phyloP scores from a whole-genome alignment of 2,888 invertebrate species.

The Mythimna lalbum region DNA sequence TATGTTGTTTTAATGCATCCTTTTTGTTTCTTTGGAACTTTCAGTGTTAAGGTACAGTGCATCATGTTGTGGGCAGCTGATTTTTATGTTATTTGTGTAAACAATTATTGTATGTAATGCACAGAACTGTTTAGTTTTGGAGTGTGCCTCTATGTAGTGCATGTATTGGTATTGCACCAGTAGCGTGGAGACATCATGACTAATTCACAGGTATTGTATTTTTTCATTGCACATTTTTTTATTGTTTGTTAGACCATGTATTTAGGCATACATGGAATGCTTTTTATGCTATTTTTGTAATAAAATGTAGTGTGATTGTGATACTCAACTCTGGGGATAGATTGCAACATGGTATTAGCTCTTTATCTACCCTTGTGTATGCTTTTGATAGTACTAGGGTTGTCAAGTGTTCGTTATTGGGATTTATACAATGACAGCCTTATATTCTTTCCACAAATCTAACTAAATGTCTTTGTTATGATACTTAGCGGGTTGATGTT shows the following conservation, averaged over 20 bases:
- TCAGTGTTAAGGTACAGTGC: constrained; percentile 88
- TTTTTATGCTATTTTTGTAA: constrained; percentile 42
- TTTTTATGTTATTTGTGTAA: constrained; percentile 85
- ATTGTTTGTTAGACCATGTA: constrained; percentile 41
- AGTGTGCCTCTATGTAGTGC: constrained; percentile 88
- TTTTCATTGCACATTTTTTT: constrained; percentile 74
- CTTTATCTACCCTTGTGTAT: constrained; percentile 22
- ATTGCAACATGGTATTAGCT: constrained; percentile 16
- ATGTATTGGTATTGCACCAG: constrained; percentile 86
- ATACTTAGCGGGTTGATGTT: constrained; percentile 9
- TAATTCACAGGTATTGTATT: constrained; percentile 91
- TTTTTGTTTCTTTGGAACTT: constrained; percentile 84
- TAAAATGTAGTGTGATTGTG: constrained; percentile 20
- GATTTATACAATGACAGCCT: background rate
- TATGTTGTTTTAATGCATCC: constrained; percentile 79
- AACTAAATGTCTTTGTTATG: background rate
- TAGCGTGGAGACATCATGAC: constrained; percentile 89
- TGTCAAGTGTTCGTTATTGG: constrained; percentile 3
- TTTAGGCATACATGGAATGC: constrained; percentile 43
- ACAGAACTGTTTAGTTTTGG: constrained; percentile 84
- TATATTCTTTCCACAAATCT: background rate
- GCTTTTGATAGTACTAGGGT: constrained; percentile 29
- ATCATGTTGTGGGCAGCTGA: constrained; percentile 86
- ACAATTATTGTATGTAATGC: constrained; percentile 84
- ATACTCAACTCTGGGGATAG: constrained; percentile 26